Conservation (phyloP, 2,888 invertebrate genomes). For the Apeira syringaria region DNA sequence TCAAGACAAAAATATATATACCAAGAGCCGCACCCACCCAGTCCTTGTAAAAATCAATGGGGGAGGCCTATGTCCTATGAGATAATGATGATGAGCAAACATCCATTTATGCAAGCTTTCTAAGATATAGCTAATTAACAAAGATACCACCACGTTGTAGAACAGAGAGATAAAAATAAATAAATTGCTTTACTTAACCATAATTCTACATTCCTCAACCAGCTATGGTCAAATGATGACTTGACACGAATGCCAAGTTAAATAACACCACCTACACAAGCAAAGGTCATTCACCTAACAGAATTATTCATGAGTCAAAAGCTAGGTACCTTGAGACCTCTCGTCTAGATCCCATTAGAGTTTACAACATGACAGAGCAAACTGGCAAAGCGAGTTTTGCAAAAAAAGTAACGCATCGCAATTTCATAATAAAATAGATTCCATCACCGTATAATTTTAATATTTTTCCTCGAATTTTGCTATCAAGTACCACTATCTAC, state of each 20-base stretch:
- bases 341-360: constrained; percentile 26
- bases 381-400: constrained; percentile 64
- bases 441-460: constrained; percentile 15
- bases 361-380: constrained; percentile 40
- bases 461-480: not conserved
- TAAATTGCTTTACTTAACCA: constrained; percentile 10
- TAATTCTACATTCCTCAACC: not conserved
- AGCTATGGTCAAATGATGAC: constrained; percentile 9
- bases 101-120: too few species aligned
- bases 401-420: constrained; percentile 51
- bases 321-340: constrained; percentile 23
- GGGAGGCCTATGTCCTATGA: too few species aligned
- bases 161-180: too few species aligned
- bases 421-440: constrained; percentile 28
- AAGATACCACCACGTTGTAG: too few species aligned
- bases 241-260: constrained; percentile 12
- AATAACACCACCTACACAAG: constrained; percentile 36
- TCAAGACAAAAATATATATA: too few species aligned
- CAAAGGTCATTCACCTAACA: constrained; percentile 42
- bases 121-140: too few species aligned
- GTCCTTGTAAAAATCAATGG: too few species aligned
- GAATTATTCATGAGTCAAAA: constrained; percentile 35
- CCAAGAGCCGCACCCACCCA: too few species aligned
- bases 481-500: too few species aligned
- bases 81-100: too few species aligned